phyloP scores from a whole-genome alignment of 2,888 invertebrate genomes.

The Synanthedon formicaeformis region DNA sequence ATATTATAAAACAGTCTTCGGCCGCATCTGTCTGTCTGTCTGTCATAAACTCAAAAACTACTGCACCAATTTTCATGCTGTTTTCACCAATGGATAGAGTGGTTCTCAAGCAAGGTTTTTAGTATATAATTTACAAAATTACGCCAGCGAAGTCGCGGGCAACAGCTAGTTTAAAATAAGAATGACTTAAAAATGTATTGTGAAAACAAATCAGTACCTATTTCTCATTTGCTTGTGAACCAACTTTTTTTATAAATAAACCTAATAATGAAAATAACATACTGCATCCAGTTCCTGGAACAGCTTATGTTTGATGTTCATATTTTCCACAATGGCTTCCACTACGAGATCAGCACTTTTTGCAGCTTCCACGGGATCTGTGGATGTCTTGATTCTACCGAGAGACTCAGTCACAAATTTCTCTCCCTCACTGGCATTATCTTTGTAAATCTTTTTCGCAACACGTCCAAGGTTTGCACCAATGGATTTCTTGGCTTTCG shows the following conservation, averaged over 20 bases:
- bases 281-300: conserved; percentile 79
- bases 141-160: too few species aligned
- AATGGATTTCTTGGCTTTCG: conserved; percentile 80
- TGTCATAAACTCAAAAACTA: too few species aligned
- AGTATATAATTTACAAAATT: too few species aligned
- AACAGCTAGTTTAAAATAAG: too few species aligned
- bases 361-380: conserved; percentile 72
- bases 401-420: conserved; percentile 76
- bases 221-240: background rate
- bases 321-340: conserved; percentile 89
- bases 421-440: conserved; percentile 73
- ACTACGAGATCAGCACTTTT: conserved; percentile 80
- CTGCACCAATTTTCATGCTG: too few species aligned
- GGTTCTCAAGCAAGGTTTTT: too few species aligned
- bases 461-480: conserved; percentile 78
- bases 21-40: too few species aligned
- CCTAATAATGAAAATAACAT: conserved; percentile 16
- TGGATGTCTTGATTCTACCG: conserved; percentile 71
- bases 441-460: conserved; percentile 81
- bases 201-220: background rate
- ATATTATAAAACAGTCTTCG: too few species aligned
- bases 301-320: conserved; percentile 80
- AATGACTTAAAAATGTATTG: too few species aligned
- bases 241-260: background rate
- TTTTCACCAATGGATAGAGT: too few species aligned